Evolutionary conservation across 2,888 invertebrate genomes (phyloP).

Genomic region (Helobdella robusta): DNA sequence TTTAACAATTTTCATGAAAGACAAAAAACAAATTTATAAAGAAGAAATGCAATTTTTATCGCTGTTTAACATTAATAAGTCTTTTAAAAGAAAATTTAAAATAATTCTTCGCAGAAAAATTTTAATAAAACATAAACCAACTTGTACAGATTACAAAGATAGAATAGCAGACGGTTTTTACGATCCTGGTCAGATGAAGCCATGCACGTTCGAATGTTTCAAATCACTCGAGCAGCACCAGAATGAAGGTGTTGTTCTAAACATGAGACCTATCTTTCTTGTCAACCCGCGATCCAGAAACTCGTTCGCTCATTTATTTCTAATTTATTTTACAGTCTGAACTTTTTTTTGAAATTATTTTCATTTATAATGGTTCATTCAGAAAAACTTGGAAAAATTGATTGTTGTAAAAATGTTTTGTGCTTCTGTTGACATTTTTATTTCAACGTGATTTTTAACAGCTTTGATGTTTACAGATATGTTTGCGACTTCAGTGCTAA

Average conservation of each 20-base stretch:
- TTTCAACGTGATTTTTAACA: no score
- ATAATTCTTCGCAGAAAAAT: background rate
- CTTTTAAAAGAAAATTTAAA: background rate
- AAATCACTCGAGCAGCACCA: background rate
- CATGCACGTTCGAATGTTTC: background rate
- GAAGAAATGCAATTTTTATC: background rate
- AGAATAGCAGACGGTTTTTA: conserved; percentile 10
- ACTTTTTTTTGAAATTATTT: no score
- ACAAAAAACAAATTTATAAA: background rate
- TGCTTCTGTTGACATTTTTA: no score
- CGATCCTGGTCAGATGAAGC: conserved; percentile 6
- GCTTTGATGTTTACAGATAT: no score
- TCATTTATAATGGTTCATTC: no score
- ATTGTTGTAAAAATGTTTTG: no score
- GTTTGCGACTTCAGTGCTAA: no score
- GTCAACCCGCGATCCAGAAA: conserved; percentile 2
- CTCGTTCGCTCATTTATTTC: no score
- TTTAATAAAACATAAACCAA: background rate
- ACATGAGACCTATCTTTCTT: conserved; percentile 15
- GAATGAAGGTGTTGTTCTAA: background rate
- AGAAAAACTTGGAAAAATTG: no score
- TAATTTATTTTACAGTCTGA: no score
- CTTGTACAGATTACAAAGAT: conserved; percentile 17
- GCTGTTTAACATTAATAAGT: background rate
- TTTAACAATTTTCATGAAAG: background rate